phyloP scores from a whole-genome alignment of 2,888 invertebrate genomes.

The Troides oblongomaculatus region DNA sequence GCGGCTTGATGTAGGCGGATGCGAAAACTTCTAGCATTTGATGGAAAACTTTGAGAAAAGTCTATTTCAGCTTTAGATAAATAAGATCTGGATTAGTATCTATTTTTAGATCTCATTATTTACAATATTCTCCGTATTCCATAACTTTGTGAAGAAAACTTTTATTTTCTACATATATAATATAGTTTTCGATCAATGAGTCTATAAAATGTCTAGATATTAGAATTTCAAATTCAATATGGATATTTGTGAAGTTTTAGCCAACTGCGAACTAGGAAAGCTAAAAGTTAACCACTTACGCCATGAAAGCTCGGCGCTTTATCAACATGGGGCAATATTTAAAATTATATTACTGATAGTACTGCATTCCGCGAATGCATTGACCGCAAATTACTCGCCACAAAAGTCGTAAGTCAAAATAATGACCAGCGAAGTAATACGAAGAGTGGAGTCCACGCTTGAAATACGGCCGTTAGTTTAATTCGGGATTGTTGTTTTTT shows the following conservation, averaged over 20 bases:
- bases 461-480: constrained; percentile 28
- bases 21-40: too few relatives aligned
- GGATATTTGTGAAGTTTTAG: constrained; percentile 19
- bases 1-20: too few relatives aligned
- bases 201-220: constrained; percentile 30
- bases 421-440: constrained; percentile 70
- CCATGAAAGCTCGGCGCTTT: constrained; percentile 56
- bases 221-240: constrained; percentile 20
- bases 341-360: constrained; percentile 70
- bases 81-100: too few relatives aligned
- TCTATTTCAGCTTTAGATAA: too few relatives aligned
- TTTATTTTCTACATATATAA: background rate
- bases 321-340: constrained; percentile 61
- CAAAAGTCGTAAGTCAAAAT: constrained; percentile 75
- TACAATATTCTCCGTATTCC: background rate
- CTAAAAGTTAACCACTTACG: constrained; percentile 37
- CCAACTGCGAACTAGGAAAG: constrained; percentile 30
- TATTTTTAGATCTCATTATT: background rate
- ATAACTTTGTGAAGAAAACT: background rate
- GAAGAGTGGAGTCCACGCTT: constrained; percentile 39
- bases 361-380: constrained; percentile 64
- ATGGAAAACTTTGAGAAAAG: too few relatives aligned
- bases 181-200: background rate
- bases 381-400: constrained; percentile 72
- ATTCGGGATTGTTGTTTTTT: constrained; percentile 32